Percentiles rank a stretch among this genome's conserved stretches.
phyloP scores from a whole-genome alignment of 2,797 vertebrate species.

The Acanthiza pusilla region DNA sequence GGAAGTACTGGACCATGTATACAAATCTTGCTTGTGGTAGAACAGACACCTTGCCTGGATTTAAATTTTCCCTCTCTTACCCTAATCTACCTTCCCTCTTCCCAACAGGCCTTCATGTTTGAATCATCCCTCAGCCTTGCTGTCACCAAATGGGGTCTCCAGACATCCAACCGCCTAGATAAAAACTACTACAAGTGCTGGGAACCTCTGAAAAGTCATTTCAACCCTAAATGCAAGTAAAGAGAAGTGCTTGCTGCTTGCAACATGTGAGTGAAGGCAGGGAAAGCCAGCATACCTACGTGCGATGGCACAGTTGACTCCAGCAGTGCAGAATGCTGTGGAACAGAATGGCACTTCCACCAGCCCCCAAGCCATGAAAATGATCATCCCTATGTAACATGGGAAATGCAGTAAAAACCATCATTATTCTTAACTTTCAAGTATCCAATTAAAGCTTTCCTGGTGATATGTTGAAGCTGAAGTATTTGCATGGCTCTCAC shows the following conservation, averaged over 20 bases:
- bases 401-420: neutral
- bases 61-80: neutral
- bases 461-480: neutral
- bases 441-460: slow-evolving; percentile 12
- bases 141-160: slow-evolving; percentile 91
- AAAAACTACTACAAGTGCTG: slow-evolving; percentile 93
- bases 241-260: neutral
- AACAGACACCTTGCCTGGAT: neutral
- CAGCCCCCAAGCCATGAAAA: rapidly evolving
- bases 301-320: neutral
- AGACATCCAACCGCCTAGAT: slow-evolving; percentile 85
- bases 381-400: neutral
- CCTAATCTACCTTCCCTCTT: neutral
- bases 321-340: neutral
- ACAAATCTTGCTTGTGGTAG: neutral
- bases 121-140: slow-evolving; percentile 93
- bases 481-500: neutral
- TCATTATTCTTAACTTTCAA: neutral
- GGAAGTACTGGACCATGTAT: neutral
- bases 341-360: neutral
- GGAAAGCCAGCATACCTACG: neutral
- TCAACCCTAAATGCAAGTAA: slow-evolving; percentile 82
- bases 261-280: rapidly evolving
- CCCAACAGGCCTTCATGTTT: slow-evolving; percentile 92
- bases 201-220: slow-evolving; percentile 88